Evolutionary conservation across 2,113 vertebrate species (phyloP).

Genomic region (Grallaria varia): DNA sequence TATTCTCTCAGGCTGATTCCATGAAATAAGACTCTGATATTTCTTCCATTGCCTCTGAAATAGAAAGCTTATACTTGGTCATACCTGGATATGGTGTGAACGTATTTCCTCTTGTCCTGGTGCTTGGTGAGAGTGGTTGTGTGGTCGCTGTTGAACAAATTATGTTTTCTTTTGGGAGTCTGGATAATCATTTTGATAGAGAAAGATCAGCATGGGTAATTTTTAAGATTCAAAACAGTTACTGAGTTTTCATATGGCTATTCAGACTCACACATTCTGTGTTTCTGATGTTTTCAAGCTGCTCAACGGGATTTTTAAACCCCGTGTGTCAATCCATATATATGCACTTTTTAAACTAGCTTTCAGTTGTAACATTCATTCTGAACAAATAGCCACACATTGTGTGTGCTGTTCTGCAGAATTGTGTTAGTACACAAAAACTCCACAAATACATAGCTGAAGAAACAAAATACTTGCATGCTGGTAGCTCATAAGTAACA

Average conservation of each 20-base stretch:
- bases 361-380: not conserved
- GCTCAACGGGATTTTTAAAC: not conserved
- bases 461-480: not conserved
- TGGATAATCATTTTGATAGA: not conserved
- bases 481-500: not conserved
- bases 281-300: not conserved
- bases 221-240: not conserved
- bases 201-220: not conserved
- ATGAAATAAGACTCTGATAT: not conserved
- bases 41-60: not conserved
- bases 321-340: not conserved
- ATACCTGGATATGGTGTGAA: not conserved
- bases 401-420: not conserved
- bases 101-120: accelerated
- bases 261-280: not conserved
- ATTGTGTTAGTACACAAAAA: not conserved
- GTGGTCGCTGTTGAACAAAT: not conserved
- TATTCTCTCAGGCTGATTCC: not conserved
- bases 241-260: not conserved
- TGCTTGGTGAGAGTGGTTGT: not conserved
- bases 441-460: not conserved
- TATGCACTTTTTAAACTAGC: not conserved
- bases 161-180: not conserved
- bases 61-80: not conserved
- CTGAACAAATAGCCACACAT: not conserved